Base-by-base conservation (phyloP, 1,140 invertebrate genomes). In the Eupristina koningsbergeri region DNA sequence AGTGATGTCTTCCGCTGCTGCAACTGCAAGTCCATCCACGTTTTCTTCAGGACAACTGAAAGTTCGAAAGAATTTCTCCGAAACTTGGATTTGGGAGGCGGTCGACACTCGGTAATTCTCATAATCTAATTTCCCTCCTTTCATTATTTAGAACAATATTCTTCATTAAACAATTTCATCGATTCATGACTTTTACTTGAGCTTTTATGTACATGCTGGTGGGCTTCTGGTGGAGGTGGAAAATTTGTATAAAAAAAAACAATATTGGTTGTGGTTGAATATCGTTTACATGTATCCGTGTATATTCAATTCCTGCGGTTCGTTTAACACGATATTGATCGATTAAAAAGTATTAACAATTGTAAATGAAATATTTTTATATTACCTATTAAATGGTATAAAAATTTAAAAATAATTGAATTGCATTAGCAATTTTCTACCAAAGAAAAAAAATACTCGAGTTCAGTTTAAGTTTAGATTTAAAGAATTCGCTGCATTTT, bases 51-150 rank as follows among this genome's bases (percentile, higher is more conserved):
- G 90, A 89, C 92, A 90, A 86, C 89, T 91, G 84, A 92, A 92
- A 92, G 90, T 94, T 86, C 92, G 94, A 87, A 93, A 93, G 89
- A 92, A 94, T 91, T 95, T 95, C 88, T 93, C 94, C 82, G 94
- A 95, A 93, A 94, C 94, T 83, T 95, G 94, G 94, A 91, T 95
- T 90, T 95, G 94, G 94, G 90, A 94, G 89, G 90, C 89, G 91
- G 88, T 93, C 90, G 93, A 94, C 81, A 90, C 92, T 89, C 93
- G 94, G 94, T 94, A 94, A 91, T 90, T 87, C 13, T 82, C 88
- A 87, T 87, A 86, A 88, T 80, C 61, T 67, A 77, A 64, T 77
- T 67, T 84, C 58, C 53, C 19, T 53, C 29, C 75, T 71, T n/a
- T 83, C 64, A 75, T 71, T 81, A 22, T n/a, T 39, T 45, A 19